Conservation (phyloP, 2,888 invertebrate species). For the Punctoribates punctum region DNA sequence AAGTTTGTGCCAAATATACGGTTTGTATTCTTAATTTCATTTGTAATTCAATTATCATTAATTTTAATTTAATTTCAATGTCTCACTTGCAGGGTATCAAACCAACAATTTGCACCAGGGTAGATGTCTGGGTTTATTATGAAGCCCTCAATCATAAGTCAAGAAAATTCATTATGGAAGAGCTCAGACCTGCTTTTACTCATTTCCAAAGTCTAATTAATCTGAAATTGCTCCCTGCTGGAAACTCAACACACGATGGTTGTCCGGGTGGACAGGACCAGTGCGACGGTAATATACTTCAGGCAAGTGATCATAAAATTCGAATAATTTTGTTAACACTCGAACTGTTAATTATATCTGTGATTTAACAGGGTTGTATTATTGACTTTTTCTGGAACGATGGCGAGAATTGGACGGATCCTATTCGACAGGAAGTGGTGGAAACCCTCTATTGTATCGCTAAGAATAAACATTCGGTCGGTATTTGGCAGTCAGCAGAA, state of each 20-base stretch:
- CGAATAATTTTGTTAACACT: not conserved
- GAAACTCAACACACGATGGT: not conserved
- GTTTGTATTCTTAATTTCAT: not conserved
- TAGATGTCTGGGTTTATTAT: constrained; percentile 26
- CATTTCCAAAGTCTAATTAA: constrained; percentile 36
- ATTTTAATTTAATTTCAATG: constrained; percentile 4
- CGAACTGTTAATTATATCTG: not conserved
- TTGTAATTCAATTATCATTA: not conserved
- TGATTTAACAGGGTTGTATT: constrained; percentile 24
- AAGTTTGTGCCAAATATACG: constrained; percentile 20
- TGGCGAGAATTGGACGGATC: constrained; percentile 35
- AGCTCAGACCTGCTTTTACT: constrained; percentile 34
- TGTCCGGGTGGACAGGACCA: constrained; percentile 25
- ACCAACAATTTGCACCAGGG: constrained; percentile 30
- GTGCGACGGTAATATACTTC: constrained; percentile 31
- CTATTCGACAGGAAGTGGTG: constrained; percentile 32
- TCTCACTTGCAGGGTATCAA: not conserved
- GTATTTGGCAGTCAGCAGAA: not conserved
- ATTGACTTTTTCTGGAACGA: constrained; percentile 39
- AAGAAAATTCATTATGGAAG: constrained; percentile 26
- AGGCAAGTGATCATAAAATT: not conserved
- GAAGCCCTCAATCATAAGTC: constrained; percentile 37
- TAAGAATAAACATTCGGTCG: constrained; percentile 34
- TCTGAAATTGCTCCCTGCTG: constrained; percentile 24
- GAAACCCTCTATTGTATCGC: constrained; percentile 34